Percentiles rank a stretch among this genome's conserved stretches.
phyloP scores from a whole-genome alignment of 2,797 vertebrate species.

The Platalea minor region DNA sequence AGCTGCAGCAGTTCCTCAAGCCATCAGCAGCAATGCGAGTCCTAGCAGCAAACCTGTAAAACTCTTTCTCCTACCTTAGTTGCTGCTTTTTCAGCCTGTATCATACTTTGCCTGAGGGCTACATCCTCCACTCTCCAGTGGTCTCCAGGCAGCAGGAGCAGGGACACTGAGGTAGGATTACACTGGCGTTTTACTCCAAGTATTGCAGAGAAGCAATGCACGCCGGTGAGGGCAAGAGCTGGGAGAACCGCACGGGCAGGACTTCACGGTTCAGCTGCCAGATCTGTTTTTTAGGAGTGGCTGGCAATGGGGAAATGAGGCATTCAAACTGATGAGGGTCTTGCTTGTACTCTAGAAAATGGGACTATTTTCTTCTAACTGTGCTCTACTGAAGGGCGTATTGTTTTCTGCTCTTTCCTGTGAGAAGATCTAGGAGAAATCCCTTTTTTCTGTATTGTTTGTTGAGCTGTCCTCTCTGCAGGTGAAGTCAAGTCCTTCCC shows the following conservation, averaged over 20 bases:
- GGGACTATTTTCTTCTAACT: not conserved
- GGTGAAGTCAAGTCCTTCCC: not conserved
- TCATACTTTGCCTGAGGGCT: not conserved
- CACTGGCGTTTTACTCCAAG: not conserved
- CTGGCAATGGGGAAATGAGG: not conserved
- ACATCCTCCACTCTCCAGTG: not conserved
- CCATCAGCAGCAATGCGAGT: not conserved
- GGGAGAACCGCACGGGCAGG: not conserved
- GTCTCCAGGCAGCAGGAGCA: not conserved
- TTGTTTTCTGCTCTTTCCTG: not conserved
- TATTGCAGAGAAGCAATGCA: not conserved
- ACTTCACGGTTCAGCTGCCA: not conserved
- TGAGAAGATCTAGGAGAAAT: not conserved
- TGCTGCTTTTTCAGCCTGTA: not conserved
- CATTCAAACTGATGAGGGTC: not conserved
- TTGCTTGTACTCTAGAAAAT: not conserved
- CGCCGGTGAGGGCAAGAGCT: fast-evolving
- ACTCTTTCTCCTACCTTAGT: not conserved
- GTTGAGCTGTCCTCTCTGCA: not conserved
- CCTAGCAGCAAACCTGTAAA: not conserved
- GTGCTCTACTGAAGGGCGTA: not conserved
- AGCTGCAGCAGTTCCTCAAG: not conserved
- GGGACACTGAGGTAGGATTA: not conserved
- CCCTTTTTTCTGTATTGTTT: not conserved
- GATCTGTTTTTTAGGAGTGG: not conserved